phyloP scores from a whole-genome alignment of 2,888 invertebrate genomes.

The Hirtodrosophila trivittata region DNA sequence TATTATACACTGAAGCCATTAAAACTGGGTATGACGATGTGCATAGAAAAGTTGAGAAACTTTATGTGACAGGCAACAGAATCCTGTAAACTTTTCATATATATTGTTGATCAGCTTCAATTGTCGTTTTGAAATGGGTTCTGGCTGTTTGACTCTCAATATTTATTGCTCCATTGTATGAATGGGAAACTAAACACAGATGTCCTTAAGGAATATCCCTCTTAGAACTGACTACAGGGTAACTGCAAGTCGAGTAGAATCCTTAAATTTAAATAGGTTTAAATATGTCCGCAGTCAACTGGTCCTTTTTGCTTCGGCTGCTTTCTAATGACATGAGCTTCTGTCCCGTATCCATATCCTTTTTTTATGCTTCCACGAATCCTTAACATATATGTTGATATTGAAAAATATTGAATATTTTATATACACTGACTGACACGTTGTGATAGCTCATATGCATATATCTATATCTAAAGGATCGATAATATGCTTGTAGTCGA shows the following conservation, averaged over 20 bases:
- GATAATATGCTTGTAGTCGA: too few species aligned
- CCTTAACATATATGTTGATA: conserved; percentile 8
- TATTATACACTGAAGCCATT: neutral
- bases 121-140: conserved; percentile 28
- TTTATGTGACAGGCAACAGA: neutral
- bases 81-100: conserved; percentile 16
- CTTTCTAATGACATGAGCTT: conserved; percentile 32
- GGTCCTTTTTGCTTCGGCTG: conserved; percentile 27
- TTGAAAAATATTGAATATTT: conserved; percentile 23
- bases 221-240: too few species aligned
- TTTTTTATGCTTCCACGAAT: conserved; percentile 12
- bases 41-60: neutral
- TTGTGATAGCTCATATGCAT: conserved; percentile 1
- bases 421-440: conserved; percentile 10
- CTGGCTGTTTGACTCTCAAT: neutral
- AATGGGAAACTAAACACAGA: too few species aligned
- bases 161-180: too few species aligned
- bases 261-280: conserved; percentile 5
- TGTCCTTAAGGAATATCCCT: too few species aligned
- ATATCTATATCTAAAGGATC: too few species aligned
- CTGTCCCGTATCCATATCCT: conserved; percentile 17
- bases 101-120: conserved; percentile 30
- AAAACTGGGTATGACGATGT: conserved; percentile 5
- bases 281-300: conserved; percentile 71
- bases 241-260: neutral